phyloP scores from a whole-genome alignment of 2,888 invertebrate genomes.

The Tyria jacobaeae region DNA sequence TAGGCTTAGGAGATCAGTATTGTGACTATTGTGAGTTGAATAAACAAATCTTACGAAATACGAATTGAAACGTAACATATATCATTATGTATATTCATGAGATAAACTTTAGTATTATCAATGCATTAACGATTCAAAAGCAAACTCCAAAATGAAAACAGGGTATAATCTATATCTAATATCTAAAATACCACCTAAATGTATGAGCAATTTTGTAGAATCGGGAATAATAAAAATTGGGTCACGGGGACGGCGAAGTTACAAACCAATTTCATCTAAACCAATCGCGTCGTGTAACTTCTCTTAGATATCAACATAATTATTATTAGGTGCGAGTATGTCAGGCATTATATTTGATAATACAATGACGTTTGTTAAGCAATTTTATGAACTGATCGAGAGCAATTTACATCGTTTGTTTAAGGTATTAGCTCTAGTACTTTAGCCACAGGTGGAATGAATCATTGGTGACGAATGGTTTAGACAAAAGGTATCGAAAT shows the following conservation, averaged over 20 bases:
- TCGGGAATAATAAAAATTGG: conserved; percentile 26
- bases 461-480: conserved; percentile 54
- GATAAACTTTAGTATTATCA: neutral
- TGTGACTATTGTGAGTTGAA: neutral
- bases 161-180: neutral
- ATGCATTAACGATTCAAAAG: neutral
- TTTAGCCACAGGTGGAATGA: conserved; percentile 44
- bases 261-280: neutral
- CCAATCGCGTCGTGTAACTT: neutral
- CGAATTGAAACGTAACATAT: neutral
- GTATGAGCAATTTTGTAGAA: conserved; percentile 3
- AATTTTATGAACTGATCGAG: conserved; percentile 44
- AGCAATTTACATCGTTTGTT: conserved; percentile 34
- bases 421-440: conserved; percentile 19
- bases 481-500: conserved; percentile 46
- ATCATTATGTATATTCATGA: conserved; percentile 6
- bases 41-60: conserved; percentile 6
- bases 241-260: conserved; percentile 21
- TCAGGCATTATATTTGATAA: neutral
- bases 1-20: neutral
- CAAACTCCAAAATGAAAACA: neutral
- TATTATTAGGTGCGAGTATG: conserved; percentile 10
- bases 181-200: no score
- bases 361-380: conserved; percentile 6
- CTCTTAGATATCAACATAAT: neutral